Evolutionary conservation across 2,797 vertebrate species (phyloP), one percentile per base, ranked within the genome.

Genomic region (Clarias fuscus): DNA sequence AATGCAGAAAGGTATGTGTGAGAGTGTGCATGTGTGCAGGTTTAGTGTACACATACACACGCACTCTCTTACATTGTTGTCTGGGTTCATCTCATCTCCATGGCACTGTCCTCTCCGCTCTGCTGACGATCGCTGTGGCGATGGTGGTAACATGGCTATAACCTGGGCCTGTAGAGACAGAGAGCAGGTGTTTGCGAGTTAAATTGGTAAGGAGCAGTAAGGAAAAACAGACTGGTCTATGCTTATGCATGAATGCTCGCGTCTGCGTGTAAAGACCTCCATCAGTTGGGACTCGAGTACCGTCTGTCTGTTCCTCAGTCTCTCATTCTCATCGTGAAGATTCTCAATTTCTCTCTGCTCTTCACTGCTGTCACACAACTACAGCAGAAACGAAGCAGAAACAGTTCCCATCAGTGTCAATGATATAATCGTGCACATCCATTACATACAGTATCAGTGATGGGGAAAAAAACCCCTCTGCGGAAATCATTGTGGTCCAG

Each of bases 301-400:
- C 76, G 96, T 93, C 91, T 97, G 95, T 71, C 96, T 97, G 80
- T 94, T 94, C 78, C 94, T 96, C 17, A 98, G 94, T 0, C 90
- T 93, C 89, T 98, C 96, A 0, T 96, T 98, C 90, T 98, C 97
- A n/a, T 96, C 94, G 88, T 93, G 94, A 89, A 96, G 93, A 82
- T 85, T 93, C 90, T 97, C 95, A 92, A 96, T 89, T 89, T 96
- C 94, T 2, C 62, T 80, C 73, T 94, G 95, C 43, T 95, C 93
- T 40, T 93, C 95, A 88, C 92, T 96, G 79, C 96, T 92, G 89
- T 96, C 95, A 90, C 90, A 91, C 88, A 93, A 92, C 97, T 99
- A 86, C 79, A 89, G 6, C 4, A 33, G 85, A 62, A 43, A 89
- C 61, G 30, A 24, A 48, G 24, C 24, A 18, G 27, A 82, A 82